These are phyloP conservation scores for Rutilus rutilus DNA, from an alignment of 2,113 vertebrate species.

Conservation along the genomic window DNA sequence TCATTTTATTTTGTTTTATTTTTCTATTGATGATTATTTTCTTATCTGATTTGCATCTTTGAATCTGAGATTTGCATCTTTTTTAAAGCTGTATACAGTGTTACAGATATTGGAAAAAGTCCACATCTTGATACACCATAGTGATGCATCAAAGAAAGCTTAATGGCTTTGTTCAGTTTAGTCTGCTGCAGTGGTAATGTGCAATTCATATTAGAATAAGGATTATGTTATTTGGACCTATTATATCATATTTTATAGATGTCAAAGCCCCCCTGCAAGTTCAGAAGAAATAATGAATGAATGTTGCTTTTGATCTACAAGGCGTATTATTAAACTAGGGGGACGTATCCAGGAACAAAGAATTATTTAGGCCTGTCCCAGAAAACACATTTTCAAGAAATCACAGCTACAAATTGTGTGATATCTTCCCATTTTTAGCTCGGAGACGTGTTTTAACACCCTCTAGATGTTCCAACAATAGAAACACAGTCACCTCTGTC, in stretches of 20 bases:
- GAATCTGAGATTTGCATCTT: not conserved
- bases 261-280: not conserved
- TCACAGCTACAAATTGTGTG: constrained; percentile 72
- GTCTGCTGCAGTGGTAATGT: not conserved
- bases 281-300: not conserved
- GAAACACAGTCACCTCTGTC: constrained; percentile 48
- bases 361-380: constrained; percentile 65
- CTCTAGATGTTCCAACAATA: constrained; percentile 64
- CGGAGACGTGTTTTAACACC: constrained; percentile 72
- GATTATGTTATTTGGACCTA: not conserved
- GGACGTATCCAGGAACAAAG: constrained; percentile 56
- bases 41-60: not conserved
- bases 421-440: constrained; percentile 70
- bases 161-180: not conserved
- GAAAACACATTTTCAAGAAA: constrained; percentile 68
- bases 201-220: not conserved
- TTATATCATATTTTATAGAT: not conserved
- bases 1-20: not conserved
- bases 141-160: not conserved
- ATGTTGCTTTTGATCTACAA: constrained; percentile 38
- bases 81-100: not conserved
- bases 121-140: not conserved
- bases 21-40: not conserved
- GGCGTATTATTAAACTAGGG: constrained; percentile 44
- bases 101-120: not conserved